Conservation (phyloP, 1,140 invertebrate species). For the Caenorhabditis elegans region WBcel235 BX284606.5:4213001-4213500, state of each 20-base stretch:
- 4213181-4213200: slow-evolving; percentile 27
- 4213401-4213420: slow-evolving; percentile 99
- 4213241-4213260: slow-evolving; percentile 95
- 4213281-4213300: background rate
- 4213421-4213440: slow-evolving; percentile 96
- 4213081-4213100: slow-evolving; percentile 98
- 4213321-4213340: slow-evolving; percentile 83
- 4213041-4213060: slow-evolving; percentile 71
- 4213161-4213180: slow-evolving; percentile 8
- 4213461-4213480: too few relatives aligned
- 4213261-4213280: slow-evolving; percentile 83
- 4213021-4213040: slow-evolving; percentile 38
- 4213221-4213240: slow-evolving; percentile 97
- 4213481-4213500: background rate
- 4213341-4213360: slow-evolving; percentile 99
- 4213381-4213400: slow-evolving; percentile 97
- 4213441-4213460: slow-evolving; percentile 95
- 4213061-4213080: slow-evolving; percentile 99
- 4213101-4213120: slow-evolving; percentile 90
- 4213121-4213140: slow-evolving; percentile 97
- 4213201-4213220: slow-evolving; percentile 92
- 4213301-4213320: background rate
- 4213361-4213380: slow-evolving; percentile 98
- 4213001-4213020: slow-evolving; percentile 49
- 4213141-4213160: slow-evolving; percentile 72